Conservation (phyloP, 2,888 invertebrate genomes). For the Synergus umbraculus region DNA sequence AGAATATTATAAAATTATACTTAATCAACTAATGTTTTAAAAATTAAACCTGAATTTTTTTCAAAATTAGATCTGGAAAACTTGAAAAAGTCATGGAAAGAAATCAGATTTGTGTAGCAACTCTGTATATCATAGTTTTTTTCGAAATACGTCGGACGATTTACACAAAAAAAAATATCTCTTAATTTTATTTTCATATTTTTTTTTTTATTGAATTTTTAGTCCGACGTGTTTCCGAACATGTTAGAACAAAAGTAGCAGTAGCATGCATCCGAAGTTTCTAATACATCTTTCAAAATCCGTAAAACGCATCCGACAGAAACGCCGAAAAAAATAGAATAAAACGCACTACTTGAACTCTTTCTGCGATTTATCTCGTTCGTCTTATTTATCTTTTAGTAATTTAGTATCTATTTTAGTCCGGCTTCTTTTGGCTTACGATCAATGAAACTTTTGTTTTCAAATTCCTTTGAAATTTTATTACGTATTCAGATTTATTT, state of each 20-base stretch:
- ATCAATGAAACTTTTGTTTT: neutral
- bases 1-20: too few relatives aligned
- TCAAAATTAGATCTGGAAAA: too few relatives aligned
- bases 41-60: too few relatives aligned
- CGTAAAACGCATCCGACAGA: slow-evolving; percentile 15
- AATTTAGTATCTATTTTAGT: neutral
- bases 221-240: slow-evolving; percentile 52
- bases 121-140: slow-evolving; percentile 53
- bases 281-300: slow-evolving; percentile 31
- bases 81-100: too few relatives aligned
- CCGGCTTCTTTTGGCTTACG: slow-evolving; percentile 27
- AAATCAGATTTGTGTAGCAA: too few relatives aligned
- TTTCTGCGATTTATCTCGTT: slow-evolving; percentile 28
- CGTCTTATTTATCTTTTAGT: neutral
- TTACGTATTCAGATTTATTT: slow-evolving; percentile 12
- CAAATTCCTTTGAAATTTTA: neutral
- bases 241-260: slow-evolving; percentile 63
- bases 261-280: slow-evolving; percentile 62
- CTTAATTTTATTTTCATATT: slow-evolving; percentile 10
- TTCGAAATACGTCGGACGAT: slow-evolving; percentile 58
- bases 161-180: neutral
- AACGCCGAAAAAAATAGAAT: neutral
- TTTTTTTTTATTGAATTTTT: neutral
- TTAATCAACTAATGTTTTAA: too few relatives aligned
- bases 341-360: slow-evolving; percentile 27